Evolutionary conservation across 2,113 vertebrate species (phyloP).

Genomic region (Colistium nudipinnis): DNA sequence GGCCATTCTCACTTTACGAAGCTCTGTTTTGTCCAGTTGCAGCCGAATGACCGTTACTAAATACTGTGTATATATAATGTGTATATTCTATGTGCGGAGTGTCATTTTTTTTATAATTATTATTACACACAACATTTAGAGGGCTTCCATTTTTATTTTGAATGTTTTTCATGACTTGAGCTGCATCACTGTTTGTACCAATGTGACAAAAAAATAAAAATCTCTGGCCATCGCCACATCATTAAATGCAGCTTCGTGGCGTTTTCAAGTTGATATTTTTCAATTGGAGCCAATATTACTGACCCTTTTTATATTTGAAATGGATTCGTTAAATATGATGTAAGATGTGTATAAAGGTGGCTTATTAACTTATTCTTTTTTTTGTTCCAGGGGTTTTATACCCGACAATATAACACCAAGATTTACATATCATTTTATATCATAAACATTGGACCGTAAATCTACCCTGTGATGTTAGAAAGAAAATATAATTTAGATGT

Average conservation of each 20-base stretch:
- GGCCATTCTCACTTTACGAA: slow-evolving; percentile 73
- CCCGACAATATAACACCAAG: slow-evolving; percentile 48
- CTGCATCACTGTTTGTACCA: slow-evolving; percentile 55
- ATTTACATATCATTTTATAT: slow-evolving; percentile 49
- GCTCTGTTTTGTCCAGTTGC: slow-evolving; percentile 69
- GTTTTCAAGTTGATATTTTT: slow-evolving; percentile 60
- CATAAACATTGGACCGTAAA: slow-evolving; percentile 21
- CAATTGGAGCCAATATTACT: slow-evolving; percentile 69
- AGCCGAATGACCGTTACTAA: slow-evolving; percentile 74
- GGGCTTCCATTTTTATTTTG: slow-evolving; percentile 49
- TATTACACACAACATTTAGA: slow-evolving; percentile 61
- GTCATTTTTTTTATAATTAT: slow-evolving; percentile 75
- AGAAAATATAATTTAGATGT: slow-evolving; percentile 23
- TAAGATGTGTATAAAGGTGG: slow-evolving; percentile 76
- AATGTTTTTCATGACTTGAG: slow-evolving; percentile 47
- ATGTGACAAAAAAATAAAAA: slow-evolving; percentile 16
- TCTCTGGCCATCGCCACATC: slow-evolving; percentile 31
- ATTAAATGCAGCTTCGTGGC: slow-evolving; percentile 34
- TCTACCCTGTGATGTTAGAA: slow-evolving; percentile 29
- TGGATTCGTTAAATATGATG: slow-evolving; percentile 74
- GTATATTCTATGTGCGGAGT: slow-evolving; percentile 71
- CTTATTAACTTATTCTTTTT: slow-evolving; percentile 79
- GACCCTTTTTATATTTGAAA: slow-evolving; percentile 80
- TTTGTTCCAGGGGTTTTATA: slow-evolving; percentile 61
- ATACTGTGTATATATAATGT: slow-evolving; percentile 77